Percentiles rank a stretch among this genome's conserved stretches.
Evolutionary conservation across 2,113 vertebrate species (phyloP).

Genomic region (Chaetorhynchus papuensis): DNA sequence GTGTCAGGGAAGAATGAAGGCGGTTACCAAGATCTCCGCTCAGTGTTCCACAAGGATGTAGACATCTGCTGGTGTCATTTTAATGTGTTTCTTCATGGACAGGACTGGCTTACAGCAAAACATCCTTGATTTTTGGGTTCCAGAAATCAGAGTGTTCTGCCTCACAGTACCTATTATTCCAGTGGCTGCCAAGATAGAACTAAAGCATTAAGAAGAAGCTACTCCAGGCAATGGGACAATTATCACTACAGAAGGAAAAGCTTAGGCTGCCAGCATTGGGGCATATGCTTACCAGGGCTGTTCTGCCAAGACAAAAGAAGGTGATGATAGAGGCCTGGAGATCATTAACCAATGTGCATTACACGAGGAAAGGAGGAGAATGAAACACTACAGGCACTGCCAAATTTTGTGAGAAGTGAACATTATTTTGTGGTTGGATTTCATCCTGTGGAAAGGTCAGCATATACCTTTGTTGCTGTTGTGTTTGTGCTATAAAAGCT

Average conservation of each 20-base stretch:
- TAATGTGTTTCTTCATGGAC: background rate
- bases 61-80: background rate
- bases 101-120: background rate
- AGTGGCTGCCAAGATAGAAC: background rate
- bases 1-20: background rate
- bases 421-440: background rate
- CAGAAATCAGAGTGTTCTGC: background rate
- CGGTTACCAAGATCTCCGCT: background rate
- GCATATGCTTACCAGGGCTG: background rate
- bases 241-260: background rate
- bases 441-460: background rate
- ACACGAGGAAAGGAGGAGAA: background rate
- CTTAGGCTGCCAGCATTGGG: background rate
- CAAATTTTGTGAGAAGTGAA: background rate
- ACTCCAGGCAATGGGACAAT: background rate
- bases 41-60: background rate
- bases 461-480: background rate
- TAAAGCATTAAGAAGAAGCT: background rate
- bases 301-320: constrained; percentile 11
- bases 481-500: background rate
- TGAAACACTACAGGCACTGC: background rate
- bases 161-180: background rate
- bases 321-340: background rate
- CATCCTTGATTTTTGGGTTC: background rate
- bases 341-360: background rate